Conservation (phyloP, 2,888 invertebrate species). For the Lithophane ornitopus region DNA sequence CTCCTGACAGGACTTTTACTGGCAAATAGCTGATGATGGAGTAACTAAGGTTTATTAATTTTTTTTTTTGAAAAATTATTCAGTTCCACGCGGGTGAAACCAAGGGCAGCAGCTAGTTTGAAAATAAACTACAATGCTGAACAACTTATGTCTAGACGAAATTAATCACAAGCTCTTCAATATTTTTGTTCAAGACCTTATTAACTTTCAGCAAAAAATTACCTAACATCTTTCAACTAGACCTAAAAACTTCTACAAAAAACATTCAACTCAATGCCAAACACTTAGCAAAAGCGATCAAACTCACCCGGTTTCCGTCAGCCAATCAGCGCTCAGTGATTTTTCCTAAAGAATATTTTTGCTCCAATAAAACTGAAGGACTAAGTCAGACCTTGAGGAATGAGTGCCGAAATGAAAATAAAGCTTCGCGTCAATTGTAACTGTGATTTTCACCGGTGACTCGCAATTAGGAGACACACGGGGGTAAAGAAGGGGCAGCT, state of each 20-base stretch:
- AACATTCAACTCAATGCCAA: slow-evolving; percentile 11
- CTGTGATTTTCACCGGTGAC: slow-evolving; percentile 61
- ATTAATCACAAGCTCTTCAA: too few species aligned
- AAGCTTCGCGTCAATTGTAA: slow-evolving; percentile 66
- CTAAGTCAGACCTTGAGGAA: slow-evolving; percentile 44
- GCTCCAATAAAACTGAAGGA: slow-evolving; percentile 46
- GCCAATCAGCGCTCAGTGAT: slow-evolving; percentile 44
- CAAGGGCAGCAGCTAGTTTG: too few species aligned
- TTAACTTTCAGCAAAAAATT: too few species aligned
- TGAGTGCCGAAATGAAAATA: slow-evolving; percentile 70
- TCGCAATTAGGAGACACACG: slow-evolving; percentile 49
- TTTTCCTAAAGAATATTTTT: slow-evolving; percentile 53
- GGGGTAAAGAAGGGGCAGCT: background rate
- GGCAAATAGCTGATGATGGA: too few species aligned
- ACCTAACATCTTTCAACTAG: background rate
- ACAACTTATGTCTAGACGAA: too few species aligned
- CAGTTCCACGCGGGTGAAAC: too few species aligned
- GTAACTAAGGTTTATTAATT: too few species aligned
- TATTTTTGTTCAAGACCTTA: too few species aligned
- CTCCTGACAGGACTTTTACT: too few species aligned
- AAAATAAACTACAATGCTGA: too few species aligned
- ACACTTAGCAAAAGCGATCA: slow-evolving; percentile 41
- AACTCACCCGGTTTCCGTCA: slow-evolving; percentile 46
- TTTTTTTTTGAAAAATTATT: too few species aligned
- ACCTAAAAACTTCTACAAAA: background rate